These are phyloP conservation scores for Eristalinus aeneus DNA, from an alignment of 2,888 invertebrate genomes.

Conservation along the genomic window DNA sequence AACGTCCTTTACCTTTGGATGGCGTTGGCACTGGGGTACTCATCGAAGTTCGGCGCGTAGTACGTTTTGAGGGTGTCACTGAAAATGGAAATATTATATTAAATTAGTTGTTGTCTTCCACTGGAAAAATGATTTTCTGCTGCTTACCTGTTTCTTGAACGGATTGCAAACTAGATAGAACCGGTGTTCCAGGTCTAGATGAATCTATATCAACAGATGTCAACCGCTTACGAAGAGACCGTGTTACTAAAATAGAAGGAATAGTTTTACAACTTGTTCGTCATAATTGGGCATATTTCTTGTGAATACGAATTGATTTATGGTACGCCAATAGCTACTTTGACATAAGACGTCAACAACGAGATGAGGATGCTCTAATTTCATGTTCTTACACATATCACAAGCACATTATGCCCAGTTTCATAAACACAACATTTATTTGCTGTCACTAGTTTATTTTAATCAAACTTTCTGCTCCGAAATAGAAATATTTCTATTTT, in stretches of 20 bases:
- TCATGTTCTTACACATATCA: too few relatives aligned
- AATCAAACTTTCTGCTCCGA: too few relatives aligned
- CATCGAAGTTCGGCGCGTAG: slow-evolving; percentile 73
- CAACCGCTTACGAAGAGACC: slow-evolving; percentile 74
- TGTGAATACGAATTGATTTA: too few relatives aligned
- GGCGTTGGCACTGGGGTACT: slow-evolving; percentile 62
- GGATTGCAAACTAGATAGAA: slow-evolving; percentile 47
- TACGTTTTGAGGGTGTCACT: slow-evolving; percentile 72
- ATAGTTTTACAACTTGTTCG: too few relatives aligned
- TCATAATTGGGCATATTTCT: too few relatives aligned
- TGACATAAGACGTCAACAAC: too few relatives aligned
- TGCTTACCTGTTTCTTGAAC: slow-evolving; percentile 53
- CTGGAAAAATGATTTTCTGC: not conserved
- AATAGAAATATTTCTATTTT: too few relatives aligned
- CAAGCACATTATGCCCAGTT: too few relatives aligned
- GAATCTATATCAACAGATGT: slow-evolving; percentile 72
- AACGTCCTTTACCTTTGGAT: slow-evolving; percentile 57
- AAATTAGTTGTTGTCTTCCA: not conserved
- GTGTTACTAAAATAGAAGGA: slow-evolving; percentile 72
- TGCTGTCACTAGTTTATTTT: too few relatives aligned
- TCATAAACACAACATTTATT: too few relatives aligned
- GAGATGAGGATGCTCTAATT: too few relatives aligned
- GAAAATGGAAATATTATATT: not conserved
- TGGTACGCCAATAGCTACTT: too few relatives aligned
- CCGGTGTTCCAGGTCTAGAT: slow-evolving; percentile 73